Conservation (phyloP, 2,113 vertebrate genomes). For the Raja brachyura region DNA sequence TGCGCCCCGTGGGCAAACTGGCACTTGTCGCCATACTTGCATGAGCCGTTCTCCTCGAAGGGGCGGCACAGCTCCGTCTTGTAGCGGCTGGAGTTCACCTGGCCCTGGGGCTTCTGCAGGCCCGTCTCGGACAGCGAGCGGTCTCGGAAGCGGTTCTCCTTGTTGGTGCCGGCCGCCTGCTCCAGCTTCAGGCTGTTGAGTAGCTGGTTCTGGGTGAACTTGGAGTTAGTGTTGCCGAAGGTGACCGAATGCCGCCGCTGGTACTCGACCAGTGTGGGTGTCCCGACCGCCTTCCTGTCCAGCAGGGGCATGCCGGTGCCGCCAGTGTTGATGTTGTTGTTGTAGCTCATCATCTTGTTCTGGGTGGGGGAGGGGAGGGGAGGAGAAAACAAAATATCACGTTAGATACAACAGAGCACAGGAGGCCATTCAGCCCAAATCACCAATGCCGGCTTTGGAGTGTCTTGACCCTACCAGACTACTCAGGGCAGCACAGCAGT, state of each 20-base stretch:
- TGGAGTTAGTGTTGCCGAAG: conserved; percentile 73
- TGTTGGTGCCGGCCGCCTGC: conserved; percentile 68
- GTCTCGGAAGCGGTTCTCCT: conserved; percentile 86
- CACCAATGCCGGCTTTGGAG: not conserved
- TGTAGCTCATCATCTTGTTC: conserved; percentile 48
- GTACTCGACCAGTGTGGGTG: conserved; percentile 76
- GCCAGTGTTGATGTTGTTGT: conserved; percentile 62
- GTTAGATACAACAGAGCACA: not conserved
- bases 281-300: conserved; percentile 98
- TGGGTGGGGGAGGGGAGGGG: not conserved
- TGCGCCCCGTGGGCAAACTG: conserved; percentile 95
- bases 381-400: not conserved
- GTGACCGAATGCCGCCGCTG: conserved; percentile 89
- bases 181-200: conserved; percentile 80
- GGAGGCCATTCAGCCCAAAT: not conserved
- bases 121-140: conserved; percentile 93
- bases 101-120: conserved; percentile 63
- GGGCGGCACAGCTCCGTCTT: conserved; percentile 96
- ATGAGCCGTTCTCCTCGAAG: conserved; percentile 92
- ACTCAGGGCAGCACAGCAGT: too few relatives aligned
- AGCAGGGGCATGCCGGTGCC: conserved; percentile 80
- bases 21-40: conserved; percentile 98
- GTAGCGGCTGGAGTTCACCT: conserved; percentile 97
- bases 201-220: conserved; percentile 91
- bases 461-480: not conserved